These are phyloP conservation scores for Drosophila tripunctata DNA, from an alignment of 2,888 invertebrate genomes.

Conservation along the genomic window DNA sequence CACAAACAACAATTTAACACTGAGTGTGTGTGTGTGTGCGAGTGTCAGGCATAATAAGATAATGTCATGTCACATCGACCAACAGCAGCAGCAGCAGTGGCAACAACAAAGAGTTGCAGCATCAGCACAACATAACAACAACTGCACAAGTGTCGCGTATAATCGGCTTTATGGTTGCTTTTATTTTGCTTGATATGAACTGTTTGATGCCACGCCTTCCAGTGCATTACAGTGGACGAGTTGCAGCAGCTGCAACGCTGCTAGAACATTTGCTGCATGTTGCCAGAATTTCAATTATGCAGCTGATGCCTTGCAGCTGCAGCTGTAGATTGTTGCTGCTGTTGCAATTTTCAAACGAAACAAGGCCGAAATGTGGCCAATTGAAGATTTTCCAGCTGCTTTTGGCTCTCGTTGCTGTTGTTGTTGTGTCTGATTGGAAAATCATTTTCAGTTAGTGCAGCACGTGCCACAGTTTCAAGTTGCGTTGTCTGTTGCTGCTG, in stretches of 20 bases:
- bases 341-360: conserved; percentile 66
- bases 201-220: conserved; percentile 51
- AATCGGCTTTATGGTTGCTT: conserved; percentile 80
- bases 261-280: conserved; percentile 59
- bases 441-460: conserved; percentile 61
- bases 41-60: conserved; percentile 75
- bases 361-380: conserved; percentile 44
- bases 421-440: conserved; percentile 65
- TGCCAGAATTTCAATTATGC: conserved; percentile 67
- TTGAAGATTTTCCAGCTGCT: conserved; percentile 70
- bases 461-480: conserved; percentile 62
- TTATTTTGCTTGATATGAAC: conserved; percentile 75
- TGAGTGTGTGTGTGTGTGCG: conserved; percentile 53
- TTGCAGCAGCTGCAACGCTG: conserved; percentile 27
- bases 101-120: conserved; percentile 24
- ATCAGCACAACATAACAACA: conserved; percentile 28
- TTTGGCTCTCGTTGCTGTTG: conserved; percentile 10
- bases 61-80: conserved; percentile 68
- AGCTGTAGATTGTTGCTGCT: conserved; percentile 24
- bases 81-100: conserved; percentile 28
- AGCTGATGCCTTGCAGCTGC: conserved; percentile 64
- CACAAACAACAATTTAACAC: conserved; percentile 60
- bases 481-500: conserved; percentile 17
- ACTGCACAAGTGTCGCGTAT: conserved; percentile 73
- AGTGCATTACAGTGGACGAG: conserved; percentile 19